Evolutionary conservation across 1,140 invertebrate genomes (phyloP).

Genomic region (Drosophila arizonae): DNA sequence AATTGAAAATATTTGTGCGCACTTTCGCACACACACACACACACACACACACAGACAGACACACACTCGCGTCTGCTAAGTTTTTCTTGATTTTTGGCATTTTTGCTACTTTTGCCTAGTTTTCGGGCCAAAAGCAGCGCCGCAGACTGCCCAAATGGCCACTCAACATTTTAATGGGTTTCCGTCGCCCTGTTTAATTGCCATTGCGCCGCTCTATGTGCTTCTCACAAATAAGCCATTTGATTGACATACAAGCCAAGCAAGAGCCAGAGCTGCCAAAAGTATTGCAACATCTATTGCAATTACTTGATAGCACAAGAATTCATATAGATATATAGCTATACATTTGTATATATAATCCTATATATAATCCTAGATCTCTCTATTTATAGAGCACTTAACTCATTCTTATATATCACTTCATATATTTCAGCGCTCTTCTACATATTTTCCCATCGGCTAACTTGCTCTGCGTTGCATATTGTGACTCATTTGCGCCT

Average conservation of each 20-base stretch:
- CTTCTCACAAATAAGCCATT: constrained; percentile 7
- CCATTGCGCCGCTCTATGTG: constrained; percentile 7
- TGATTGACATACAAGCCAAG: constrained; percentile 2
- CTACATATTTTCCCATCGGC: too few species aligned
- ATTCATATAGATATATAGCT: neutral
- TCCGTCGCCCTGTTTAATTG: constrained; percentile 50
- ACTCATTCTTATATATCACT: too few species aligned
- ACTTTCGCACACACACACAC: constrained; percentile 25
- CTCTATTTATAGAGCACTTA: too few species aligned
- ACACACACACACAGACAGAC: constrained; percentile 9
- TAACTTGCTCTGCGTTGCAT: too few species aligned
- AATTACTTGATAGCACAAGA: too few species aligned
- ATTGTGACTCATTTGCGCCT: neutral
- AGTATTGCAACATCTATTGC: too few species aligned
- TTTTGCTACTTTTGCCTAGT: constrained; percentile 20
- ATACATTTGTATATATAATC: too few species aligned
- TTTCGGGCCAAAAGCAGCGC: constrained; percentile 15
- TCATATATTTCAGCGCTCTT: too few species aligned
- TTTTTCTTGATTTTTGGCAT: constrained; percentile 31
- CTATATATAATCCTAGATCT: too few species aligned
- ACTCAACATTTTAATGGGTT: constrained; percentile 49
- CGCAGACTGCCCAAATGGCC: constrained; percentile 4
- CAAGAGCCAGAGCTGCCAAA: too few species aligned
- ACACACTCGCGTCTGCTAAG: constrained; percentile 38
- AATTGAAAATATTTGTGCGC: constrained; percentile 77